Conservation (phyloP, 2,797 vertebrate species). For the Adelosebastes latens region DNA sequence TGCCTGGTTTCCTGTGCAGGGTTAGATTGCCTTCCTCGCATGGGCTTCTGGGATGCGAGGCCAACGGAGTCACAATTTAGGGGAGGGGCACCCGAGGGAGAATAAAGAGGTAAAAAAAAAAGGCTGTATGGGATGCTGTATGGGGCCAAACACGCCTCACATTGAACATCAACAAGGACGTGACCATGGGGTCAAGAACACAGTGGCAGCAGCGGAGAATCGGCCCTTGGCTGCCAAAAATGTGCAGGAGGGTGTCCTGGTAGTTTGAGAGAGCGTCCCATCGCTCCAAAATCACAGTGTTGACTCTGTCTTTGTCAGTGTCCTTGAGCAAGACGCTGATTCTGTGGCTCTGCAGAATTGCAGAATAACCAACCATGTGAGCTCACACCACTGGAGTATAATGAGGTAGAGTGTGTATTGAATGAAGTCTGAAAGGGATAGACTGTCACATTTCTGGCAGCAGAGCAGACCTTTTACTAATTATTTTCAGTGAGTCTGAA, state of each 20-base stretch:
- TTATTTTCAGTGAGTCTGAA: not conserved
- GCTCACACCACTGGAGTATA: not conserved
- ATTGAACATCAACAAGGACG: constrained; percentile 16
- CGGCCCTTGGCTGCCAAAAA: not conserved
- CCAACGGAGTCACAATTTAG: constrained; percentile 25
- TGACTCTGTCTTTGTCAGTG: constrained; percentile 18
- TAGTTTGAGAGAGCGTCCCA: constrained; percentile 2
- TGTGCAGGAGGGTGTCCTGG: not conserved
- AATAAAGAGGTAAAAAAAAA: not conserved
- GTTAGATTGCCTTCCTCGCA: constrained; percentile 69
- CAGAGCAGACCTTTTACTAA: not conserved
- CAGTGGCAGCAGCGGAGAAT: not conserved
- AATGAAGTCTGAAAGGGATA: not conserved
- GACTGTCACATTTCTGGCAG: not conserved
- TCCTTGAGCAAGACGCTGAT: constrained; percentile 29
- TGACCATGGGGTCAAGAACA: constrained; percentile 17
- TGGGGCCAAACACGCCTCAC: not conserved
- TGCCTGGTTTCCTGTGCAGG: constrained; percentile 74
- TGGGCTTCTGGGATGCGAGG: constrained; percentile 44
- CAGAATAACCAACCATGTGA: not conserved
- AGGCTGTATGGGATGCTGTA: not conserved
- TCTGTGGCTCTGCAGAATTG: constrained; percentile 18
- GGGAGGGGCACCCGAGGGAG: not conserved
- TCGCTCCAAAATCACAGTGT: constrained; percentile 10
- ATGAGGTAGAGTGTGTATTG: not conserved